A percentile compares a stretch with the other conserved stretches of the same genome.
Evolutionary conservation across 2,797 vertebrate genomes (phyloP).

Genomic region (Pterois miles): DNA sequence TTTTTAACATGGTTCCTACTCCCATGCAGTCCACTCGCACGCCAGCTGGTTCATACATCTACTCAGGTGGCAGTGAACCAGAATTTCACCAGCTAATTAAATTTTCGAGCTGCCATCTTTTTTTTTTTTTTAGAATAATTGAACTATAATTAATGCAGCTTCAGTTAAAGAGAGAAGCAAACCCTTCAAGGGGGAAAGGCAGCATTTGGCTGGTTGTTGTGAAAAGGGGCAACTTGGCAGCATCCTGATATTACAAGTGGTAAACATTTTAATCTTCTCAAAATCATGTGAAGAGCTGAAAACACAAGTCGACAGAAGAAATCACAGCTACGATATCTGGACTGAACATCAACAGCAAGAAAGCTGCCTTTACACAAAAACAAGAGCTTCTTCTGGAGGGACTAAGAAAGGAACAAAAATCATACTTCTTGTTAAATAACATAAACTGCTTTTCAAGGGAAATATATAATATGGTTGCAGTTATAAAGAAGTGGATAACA

Average conservation of each 20-base stretch:
- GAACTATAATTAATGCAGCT: slow-evolving; percentile 10
- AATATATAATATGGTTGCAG: no score
- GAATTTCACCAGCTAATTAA: slow-evolving; percentile 15
- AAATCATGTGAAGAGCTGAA: not conserved
- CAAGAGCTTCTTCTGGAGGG: not conserved
- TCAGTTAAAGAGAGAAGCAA: slow-evolving; percentile 20
- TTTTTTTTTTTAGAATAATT: slow-evolving; percentile 15
- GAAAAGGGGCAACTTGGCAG: not conserved
- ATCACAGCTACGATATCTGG: not conserved
- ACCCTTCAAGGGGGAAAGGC: not conserved
- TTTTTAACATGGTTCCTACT: not conserved
- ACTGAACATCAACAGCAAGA: not conserved
- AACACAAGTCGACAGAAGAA: not conserved
- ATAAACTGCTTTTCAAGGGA: no score
- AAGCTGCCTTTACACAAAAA: not conserved
- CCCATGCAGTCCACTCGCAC: not conserved
- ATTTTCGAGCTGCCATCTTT: slow-evolving; percentile 4
- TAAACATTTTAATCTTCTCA: slow-evolving; percentile 11
- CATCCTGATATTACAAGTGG: not conserved
- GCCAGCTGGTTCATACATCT: not conserved
- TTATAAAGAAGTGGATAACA: no score
- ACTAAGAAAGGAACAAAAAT: not conserved
- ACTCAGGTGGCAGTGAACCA: slow-evolving; percentile 4
- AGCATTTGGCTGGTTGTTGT: not conserved
- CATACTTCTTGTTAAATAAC: no score